phyloP scores from a whole-genome alignment of 2,113 vertebrate genomes.

The Eulemur rufifrons region DNA sequence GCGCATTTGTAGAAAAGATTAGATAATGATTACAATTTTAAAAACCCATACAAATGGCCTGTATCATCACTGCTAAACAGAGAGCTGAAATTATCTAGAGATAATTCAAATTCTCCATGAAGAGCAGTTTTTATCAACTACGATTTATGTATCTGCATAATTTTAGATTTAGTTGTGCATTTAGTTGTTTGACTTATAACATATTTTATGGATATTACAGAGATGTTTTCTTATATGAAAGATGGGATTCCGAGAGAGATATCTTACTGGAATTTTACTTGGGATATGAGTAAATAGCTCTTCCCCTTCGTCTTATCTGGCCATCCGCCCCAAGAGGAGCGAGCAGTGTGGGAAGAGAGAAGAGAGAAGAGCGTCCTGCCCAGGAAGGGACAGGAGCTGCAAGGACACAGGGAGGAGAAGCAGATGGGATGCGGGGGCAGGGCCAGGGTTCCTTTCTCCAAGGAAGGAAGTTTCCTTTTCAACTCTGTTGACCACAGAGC shows the following conservation, averaged over 20 bases:
- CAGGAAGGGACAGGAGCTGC: accelerated
- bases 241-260: not conserved
- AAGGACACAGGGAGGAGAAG: too few species aligned
- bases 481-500: too few species aligned
- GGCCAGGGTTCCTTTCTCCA: too few species aligned
- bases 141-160: not conserved
- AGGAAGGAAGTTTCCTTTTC: not conserved
- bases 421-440: accelerated
- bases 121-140: not conserved
- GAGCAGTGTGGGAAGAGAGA: accelerated
- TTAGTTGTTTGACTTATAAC: not conserved
- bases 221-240: not conserved
- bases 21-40: not conserved
- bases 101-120: not conserved
- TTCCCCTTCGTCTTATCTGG: too few species aligned
- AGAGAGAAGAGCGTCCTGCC: too few species aligned
- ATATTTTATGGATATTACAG: not conserved
- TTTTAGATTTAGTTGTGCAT: not conserved
- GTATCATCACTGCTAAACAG: not conserved
- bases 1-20: not conserved
- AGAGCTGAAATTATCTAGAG: not conserved
- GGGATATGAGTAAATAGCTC: not conserved
- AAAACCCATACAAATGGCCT: not conserved
- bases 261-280: not conserved
- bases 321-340: accelerated